Percentiles rank a stretch among this genome's conserved stretches.
Conservation (phyloP, 2,888 invertebrate species). For the Malthinus flaveolus region DNA sequence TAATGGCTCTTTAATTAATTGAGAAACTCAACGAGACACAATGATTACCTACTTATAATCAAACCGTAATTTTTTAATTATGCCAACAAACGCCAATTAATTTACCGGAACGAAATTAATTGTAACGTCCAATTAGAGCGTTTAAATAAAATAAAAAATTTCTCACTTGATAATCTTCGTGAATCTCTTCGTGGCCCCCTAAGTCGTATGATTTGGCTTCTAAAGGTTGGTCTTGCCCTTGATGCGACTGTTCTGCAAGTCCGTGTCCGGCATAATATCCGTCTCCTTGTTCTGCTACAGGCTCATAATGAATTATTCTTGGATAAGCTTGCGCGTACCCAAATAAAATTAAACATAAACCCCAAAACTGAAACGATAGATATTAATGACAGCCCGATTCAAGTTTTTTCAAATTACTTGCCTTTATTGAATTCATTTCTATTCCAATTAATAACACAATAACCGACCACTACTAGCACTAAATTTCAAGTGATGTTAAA, state of each 20-base stretch:
- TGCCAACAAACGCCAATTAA: no score
- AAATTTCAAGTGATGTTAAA: slow-evolving; percentile 18
- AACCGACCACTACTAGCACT: slow-evolving; percentile 10
- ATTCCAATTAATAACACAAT: slow-evolving; percentile 1
- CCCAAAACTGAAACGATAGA: background rate
- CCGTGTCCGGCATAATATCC: background rate
- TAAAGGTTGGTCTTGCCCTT: background rate
- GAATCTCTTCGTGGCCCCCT: background rate
- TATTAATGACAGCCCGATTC: no score
- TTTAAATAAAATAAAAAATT: no score
- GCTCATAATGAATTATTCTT: slow-evolving; percentile 7
- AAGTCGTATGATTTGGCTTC: slow-evolving; percentile 2
- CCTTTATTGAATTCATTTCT: background rate
- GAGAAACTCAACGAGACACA: no score
- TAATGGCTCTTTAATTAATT: no score
- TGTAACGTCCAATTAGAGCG: no score
- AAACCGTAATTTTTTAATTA: no score
- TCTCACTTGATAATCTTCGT: slow-evolving; percentile 4
- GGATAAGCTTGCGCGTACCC: slow-evolving; percentile 11
- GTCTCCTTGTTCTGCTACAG: slow-evolving; percentile 4
- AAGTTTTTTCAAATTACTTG: background rate
- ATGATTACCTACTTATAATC: no score
- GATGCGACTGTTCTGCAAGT: background rate
- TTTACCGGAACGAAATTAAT: no score
- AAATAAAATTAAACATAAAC: background rate